Percentiles rank a stretch among this genome's conserved stretches.
Evolutionary conservation across 35 echinoderm and acorn worm species (phyloP).

Genomic region (Lytechinus pictus): DNA sequence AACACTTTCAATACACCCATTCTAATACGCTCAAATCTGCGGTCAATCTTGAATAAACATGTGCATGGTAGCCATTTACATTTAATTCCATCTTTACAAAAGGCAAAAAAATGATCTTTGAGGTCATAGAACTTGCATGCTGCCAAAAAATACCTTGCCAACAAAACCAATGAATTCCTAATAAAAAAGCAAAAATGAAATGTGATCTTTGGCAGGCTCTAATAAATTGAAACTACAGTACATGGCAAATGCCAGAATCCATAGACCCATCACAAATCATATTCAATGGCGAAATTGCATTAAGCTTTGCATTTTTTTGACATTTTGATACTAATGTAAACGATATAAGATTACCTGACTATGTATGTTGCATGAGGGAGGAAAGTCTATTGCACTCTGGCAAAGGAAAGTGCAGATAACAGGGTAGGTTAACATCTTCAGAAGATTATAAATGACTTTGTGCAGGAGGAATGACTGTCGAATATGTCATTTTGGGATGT

Average conservation of each 20-base stretch:
- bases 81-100: neutral
- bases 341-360: neutral
- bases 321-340: slow-evolving; percentile 5
- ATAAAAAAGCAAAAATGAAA: neutral
- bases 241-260: neutral
- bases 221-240: neutral
- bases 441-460: neutral
- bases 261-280: neutral
- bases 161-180: neutral
- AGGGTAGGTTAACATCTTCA: neutral
- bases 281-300: neutral
- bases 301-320: neutral
- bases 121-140: neutral
- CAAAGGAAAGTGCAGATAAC: neutral
- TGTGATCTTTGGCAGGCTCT: neutral
- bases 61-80: neutral
- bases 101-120: neutral
- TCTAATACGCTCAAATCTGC: too few species aligned
- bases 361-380: neutral
- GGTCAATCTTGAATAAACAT: too few species aligned
- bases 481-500: neutral
- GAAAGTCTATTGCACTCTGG: neutral
- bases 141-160: neutral
- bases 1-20: too few species aligned
- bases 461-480: neutral